These are phyloP conservation scores for Eubasilissa regina DNA, from an alignment of 1,140 invertebrate species.

Conservation along the genomic window DNA sequence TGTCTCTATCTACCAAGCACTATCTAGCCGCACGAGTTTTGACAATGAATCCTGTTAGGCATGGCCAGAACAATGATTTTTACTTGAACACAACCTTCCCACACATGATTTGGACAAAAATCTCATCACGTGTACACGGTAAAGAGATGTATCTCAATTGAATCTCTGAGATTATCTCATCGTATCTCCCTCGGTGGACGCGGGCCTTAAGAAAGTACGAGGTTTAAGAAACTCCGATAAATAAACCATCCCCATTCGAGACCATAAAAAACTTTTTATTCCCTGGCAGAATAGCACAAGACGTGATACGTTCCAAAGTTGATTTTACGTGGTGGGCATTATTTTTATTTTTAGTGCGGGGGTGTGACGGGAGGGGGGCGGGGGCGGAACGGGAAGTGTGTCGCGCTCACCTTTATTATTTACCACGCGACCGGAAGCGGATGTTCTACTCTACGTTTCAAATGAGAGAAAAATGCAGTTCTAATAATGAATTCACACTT, in stretches of 20 bases:
- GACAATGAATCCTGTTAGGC: too few species aligned
- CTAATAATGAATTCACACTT: too few species aligned
- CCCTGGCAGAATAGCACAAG: slow-evolving; percentile 12
- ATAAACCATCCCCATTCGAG: slow-evolving; percentile 19
- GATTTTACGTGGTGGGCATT: slow-evolving; percentile 45
- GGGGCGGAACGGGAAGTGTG: neutral
- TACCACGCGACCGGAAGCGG: neutral
- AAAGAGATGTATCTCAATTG: too few species aligned
- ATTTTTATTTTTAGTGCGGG: slow-evolving; percentile 13
- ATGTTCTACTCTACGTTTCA: neutral
- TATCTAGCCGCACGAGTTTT: too few species aligned
- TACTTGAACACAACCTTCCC: too few species aligned
- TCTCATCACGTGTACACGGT: too few species aligned
- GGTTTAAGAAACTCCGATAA: slow-evolving; percentile 23
- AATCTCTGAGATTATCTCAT: too few species aligned
- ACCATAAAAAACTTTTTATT: slow-evolving; percentile 49
- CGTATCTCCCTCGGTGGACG: too few species aligned
- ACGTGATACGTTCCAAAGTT: slow-evolving; percentile 44
- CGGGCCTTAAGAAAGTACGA: neutral
- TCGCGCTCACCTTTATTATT: slow-evolving; percentile 30
- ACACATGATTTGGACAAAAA: too few species aligned
- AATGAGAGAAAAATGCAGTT: too few species aligned
- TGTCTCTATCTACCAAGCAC: too few species aligned
- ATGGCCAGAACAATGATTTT: too few species aligned
- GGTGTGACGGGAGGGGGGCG: neutral